These are phyloP conservation scores for Paradoxurus hermaphroditus DNA, from an alignment of 2,113 vertebrate species.

Conservation along the genomic window DNA sequence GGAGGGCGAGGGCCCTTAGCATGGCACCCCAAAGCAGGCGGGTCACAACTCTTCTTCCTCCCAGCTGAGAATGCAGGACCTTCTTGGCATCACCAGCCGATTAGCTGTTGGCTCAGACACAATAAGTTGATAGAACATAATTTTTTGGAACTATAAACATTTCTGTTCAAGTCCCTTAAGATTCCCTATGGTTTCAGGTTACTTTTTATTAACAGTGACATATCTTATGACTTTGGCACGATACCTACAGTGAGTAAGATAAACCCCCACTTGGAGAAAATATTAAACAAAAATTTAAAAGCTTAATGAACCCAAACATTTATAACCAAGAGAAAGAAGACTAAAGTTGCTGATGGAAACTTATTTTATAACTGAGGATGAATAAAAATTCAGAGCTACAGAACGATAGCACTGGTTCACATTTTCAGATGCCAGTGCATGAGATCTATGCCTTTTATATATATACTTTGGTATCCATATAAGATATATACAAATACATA, in stretches of 20 bases:
- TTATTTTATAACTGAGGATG: not conserved
- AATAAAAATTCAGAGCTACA: not conserved
- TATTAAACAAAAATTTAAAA: not conserved
- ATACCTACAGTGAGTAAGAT: not conserved
- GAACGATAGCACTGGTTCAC: not conserved
- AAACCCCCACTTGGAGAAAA: not conserved
- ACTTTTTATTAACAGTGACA: not conserved
- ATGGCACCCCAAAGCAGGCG: rapidly evolving
- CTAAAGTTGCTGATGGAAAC: not conserved
- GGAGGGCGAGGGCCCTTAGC: too few relatives aligned
- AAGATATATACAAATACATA: not conserved
- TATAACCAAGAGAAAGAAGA: not conserved
- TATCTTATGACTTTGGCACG: not conserved
- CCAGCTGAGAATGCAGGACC: rapidly evolving
- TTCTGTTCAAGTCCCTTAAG: not conserved
- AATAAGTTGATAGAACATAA: not conserved
- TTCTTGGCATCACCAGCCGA: not conserved
- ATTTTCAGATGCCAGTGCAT: not conserved
- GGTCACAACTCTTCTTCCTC: too few relatives aligned
- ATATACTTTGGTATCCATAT: not conserved
- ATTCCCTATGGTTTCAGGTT: not conserved
- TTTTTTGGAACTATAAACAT: not conserved
- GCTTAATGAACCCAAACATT: not conserved
- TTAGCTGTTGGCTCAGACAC: not conserved
- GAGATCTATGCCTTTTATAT: not conserved